Conservation (phyloP, 2,113 vertebrate genomes). For the Orthonyx spaldingii region DNA sequence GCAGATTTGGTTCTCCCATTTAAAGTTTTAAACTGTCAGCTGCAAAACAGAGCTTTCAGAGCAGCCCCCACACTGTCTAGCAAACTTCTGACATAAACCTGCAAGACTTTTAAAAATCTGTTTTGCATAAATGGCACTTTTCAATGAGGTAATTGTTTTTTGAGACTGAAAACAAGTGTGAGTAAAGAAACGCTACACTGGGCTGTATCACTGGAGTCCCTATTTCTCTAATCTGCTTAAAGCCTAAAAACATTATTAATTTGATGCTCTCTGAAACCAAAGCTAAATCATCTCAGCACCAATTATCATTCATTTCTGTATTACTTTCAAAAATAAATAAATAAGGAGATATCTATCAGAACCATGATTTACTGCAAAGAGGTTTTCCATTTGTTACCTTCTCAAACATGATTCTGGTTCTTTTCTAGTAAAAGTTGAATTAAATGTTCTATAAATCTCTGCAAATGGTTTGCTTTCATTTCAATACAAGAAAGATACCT, state of each 20-base stretch:
- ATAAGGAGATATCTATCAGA: background rate
- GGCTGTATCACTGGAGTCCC: background rate
- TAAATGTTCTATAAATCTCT: background rate
- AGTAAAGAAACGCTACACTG: background rate
- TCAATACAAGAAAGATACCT: background rate
- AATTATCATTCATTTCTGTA: background rate
- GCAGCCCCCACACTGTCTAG: background rate
- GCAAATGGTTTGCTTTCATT: background rate
- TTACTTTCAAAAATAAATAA: background rate
- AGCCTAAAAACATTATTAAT: background rate
- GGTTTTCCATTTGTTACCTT: background rate
- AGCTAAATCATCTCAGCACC: background rate
- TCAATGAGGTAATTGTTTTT: background rate
- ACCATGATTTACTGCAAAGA: background rate
- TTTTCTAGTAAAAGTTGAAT: background rate
- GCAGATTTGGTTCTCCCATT: background rate
- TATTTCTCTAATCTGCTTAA: background rate
- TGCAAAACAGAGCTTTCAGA: background rate
- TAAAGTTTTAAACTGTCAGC: background rate
- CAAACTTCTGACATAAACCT: background rate
- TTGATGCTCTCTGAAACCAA: background rate
- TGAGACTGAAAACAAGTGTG: background rate
- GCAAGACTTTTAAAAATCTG: background rate
- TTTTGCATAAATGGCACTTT: background rate
- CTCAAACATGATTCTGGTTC: background rate